These are phyloP conservation scores for Urosaurus nigricauda DNA, from an alignment of 2,797 vertebrate genomes.

Conservation along the genomic window DNA sequence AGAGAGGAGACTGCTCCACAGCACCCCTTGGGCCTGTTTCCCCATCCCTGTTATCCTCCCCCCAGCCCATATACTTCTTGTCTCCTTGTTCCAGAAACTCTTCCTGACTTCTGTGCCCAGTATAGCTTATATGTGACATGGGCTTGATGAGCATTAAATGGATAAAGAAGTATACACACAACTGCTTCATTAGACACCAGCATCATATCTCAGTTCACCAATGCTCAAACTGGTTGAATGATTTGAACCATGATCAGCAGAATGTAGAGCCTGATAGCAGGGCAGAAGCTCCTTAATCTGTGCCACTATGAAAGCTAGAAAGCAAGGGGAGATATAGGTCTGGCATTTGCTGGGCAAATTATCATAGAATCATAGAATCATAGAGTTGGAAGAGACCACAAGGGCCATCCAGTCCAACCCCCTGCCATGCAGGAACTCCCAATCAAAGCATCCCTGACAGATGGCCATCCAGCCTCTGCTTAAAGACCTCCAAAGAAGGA, in stretches of 20 bases:
- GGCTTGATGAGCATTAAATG: not conserved
- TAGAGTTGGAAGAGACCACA: too few species aligned
- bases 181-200: not conserved
- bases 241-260: not conserved
- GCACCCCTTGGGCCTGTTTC: not conserved
- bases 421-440: too few species aligned
- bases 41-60: too few species aligned
- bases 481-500: too few species aligned
- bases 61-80: not conserved
- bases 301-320: not conserved
- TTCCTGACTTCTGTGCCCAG: not conserved
- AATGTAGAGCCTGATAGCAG: not conserved
- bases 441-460: too few species aligned
- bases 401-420: too few species aligned
- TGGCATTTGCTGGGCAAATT: not conserved
- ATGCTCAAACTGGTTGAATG: not conserved
- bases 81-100: too few species aligned
- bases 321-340: not conserved
- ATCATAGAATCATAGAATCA: too few species aligned
- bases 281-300: not conserved
- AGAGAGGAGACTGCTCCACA: too few species aligned
- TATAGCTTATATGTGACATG: not conserved
- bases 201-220: not conserved
- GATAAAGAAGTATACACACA: not conserved
- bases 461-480: too few species aligned